Evolutionary conservation across 2,113 vertebrate species (phyloP), one percentile per base, ranked within the genome.

Genomic region (Crocuta crocuta): DNA sequence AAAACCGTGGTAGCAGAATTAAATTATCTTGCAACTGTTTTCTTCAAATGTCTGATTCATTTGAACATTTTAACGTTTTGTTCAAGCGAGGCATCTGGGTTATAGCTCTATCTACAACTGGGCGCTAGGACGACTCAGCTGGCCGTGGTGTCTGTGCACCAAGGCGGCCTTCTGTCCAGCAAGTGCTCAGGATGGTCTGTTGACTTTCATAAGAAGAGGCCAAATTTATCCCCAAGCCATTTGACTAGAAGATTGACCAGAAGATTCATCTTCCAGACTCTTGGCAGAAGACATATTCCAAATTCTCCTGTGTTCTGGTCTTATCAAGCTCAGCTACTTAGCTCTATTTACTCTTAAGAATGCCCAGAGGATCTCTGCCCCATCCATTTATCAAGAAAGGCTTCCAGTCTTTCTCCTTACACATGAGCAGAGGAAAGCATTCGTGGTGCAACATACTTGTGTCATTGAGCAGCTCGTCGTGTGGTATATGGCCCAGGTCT

Each of bases 31-130:
- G 39, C 71, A 63, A 84, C 17, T 70, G 23, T 95, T 98, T 96
- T 96, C 65, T 90, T 97, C 58, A 88, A 96, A 95, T 65, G 16
- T 94, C 95, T 98, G 90, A 98, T 91, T 95, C 73, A 96, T 92
- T 97, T 94, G 81, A 96, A 91, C 53, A 88, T 93, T 97, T 95
- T 95, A 92, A 78, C 91, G 19, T 95, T 97, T 87, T 66, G 0
- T 88, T 82, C 66, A 92, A 96, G 80, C 84, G n/a, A 92, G 43
- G 74, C 71, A 63, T 96, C 97, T 74, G 61, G 31, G 28, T 61
- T 68, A 68, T 48, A 58, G 70, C 58, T 82, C 24, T 88, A 79
- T 88, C 94, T n/a, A 24, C 28, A 74, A 76, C 5, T 9, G 31
- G 12, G 31, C 12, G 21, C 48, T 85, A 33, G 35, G 65, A 3